Percentiles rank a stretch among this genome's conserved stretches.
Conservation (phyloP, 2,797 vertebrate species). For the Falco columbarius region DNA sequence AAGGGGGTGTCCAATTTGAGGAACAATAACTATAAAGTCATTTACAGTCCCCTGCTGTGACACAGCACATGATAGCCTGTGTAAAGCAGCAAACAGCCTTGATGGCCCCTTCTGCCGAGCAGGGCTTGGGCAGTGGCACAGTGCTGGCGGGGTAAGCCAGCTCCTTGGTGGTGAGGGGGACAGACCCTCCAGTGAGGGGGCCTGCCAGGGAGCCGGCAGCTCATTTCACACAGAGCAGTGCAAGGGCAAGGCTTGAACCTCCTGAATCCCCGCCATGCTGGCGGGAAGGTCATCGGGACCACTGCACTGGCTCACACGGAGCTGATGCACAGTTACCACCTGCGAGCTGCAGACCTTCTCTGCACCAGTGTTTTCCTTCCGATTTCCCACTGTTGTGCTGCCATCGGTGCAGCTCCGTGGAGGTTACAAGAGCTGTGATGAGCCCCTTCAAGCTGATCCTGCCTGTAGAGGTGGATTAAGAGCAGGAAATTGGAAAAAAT, state of each 20-base stretch:
- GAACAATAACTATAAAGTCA: constrained; percentile 74
- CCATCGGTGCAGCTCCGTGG: accelerated
- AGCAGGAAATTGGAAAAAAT: neutral
- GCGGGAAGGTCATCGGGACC: neutral
- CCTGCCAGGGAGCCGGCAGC: neutral
- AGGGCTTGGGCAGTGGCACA: neutral
- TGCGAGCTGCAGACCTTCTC: neutral
- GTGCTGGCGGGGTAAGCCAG: neutral
- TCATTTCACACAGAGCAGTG: accelerated
- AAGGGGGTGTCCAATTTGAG: constrained; percentile 73
- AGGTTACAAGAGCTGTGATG: accelerated
- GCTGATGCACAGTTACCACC: neutral
- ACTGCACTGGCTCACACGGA: accelerated
- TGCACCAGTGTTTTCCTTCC: neutral
- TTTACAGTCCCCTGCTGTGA: constrained; percentile 64
- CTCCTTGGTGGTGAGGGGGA: neutral
- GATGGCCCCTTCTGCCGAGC: neutral
- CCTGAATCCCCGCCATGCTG: accelerated
- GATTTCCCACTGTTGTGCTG: accelerated
- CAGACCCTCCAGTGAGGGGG: neutral
- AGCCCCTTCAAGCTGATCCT: neutral
- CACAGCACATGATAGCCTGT: constrained; percentile 30
- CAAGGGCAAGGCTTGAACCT: neutral
- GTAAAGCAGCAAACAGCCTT: neutral
- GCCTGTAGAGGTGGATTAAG: neutral